Base-by-base conservation (phyloP, 2,888 invertebrate genomes). In the Gymnosoma rotundatum region DNA sequence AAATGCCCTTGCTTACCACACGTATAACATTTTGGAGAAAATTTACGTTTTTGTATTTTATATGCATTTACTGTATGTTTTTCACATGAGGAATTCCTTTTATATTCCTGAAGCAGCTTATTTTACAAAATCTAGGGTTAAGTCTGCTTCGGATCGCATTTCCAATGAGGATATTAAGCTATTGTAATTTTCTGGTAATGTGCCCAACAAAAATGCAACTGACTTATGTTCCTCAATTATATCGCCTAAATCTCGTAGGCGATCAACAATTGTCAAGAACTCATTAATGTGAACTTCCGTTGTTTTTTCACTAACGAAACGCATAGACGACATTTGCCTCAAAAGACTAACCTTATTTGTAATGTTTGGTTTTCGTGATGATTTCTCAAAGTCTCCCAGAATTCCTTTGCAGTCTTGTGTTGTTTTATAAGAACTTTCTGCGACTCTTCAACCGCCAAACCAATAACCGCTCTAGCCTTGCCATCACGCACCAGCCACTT, bases 221-320 rank as follows among this genome's bases (percentile, higher is more conserved):
- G 69, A 16, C 20, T 72, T 63, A 7, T 63, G 63, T 14, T 63
- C 80, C 16, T 79, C 66, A n/a, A 81, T 32, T 1, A 36, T n/a
- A 18, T 81, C 63, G n/a, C 69, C 81, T 25, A 80, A 80, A 54
- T 80, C 74, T 45, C 50, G 60, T 32, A 80, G 52, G 16, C 73
- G 63, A 56, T 80, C 67, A 4, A 80, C 61, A 20, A 72, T 79
- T n/a, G 32, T 21, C n/a, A 79, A 25, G 21, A 79, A 79, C 16
- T 73, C 67, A 32, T n/a, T 64, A 7, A 80, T 80, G 56, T 79
- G 72, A 9, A 38, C 60, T 20, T 67, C 60, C 73, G 67, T 79
- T 0, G 52, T 25, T 66, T 66, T 18, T 18, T 45, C 66, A 73
- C 48, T 48, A 38, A 10, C 64, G 4, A 64, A 18, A 0, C 64